Percentiles rank a stretch among this genome's conserved stretches.
Conservation (phyloP, 2,888 invertebrate species). For the Caenorhabditis zanzibari region DNA sequence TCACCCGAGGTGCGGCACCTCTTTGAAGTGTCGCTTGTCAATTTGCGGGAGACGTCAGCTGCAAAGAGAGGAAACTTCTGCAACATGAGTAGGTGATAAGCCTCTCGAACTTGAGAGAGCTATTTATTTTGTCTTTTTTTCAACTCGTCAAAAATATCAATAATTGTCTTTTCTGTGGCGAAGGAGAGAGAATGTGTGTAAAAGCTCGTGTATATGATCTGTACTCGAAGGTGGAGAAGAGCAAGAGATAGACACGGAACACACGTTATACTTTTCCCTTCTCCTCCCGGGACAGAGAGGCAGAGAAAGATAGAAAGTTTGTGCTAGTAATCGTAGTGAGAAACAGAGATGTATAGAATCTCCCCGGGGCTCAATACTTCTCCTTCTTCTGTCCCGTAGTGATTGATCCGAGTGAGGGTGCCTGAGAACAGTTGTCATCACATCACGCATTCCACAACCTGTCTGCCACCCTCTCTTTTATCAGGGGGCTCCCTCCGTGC, state of each 20-base stretch:
- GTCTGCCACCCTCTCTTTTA: constrained; percentile 26
- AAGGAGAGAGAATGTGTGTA: constrained; percentile 18
- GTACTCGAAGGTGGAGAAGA: constrained; percentile 19
- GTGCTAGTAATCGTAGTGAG: constrained; percentile 35
- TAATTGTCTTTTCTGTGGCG: constrained; percentile 31
- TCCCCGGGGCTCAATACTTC: constrained; percentile 17
- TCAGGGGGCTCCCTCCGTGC: constrained; percentile 29
- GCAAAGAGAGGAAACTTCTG: constrained; percentile 1
- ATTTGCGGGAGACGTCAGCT: constrained; percentile 10
- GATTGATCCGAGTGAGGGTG: constrained; percentile 64
- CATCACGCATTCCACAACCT: constrained; percentile 64
- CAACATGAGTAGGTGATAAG: constrained; percentile 37
- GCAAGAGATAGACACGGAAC: constrained; percentile 43
- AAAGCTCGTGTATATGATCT: constrained; percentile 41
- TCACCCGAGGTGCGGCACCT: constrained; percentile 47
- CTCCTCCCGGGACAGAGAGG: constrained; percentile 13
- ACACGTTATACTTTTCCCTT: constrained; percentile 49
- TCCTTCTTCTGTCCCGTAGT: constrained; percentile 29
- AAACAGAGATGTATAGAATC: constrained; percentile 35
- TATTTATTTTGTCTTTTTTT: constrained; percentile 57
- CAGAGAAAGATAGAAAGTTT: constrained; percentile 8
- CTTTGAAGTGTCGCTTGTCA: constrained; percentile 50
- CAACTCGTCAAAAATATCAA: constrained; percentile 55
- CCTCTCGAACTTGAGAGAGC: neutral
- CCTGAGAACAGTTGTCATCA: constrained; percentile 67